Conservation (phyloP, 2,797 vertebrate species). For the Phataginus tetradactyla region DNA sequence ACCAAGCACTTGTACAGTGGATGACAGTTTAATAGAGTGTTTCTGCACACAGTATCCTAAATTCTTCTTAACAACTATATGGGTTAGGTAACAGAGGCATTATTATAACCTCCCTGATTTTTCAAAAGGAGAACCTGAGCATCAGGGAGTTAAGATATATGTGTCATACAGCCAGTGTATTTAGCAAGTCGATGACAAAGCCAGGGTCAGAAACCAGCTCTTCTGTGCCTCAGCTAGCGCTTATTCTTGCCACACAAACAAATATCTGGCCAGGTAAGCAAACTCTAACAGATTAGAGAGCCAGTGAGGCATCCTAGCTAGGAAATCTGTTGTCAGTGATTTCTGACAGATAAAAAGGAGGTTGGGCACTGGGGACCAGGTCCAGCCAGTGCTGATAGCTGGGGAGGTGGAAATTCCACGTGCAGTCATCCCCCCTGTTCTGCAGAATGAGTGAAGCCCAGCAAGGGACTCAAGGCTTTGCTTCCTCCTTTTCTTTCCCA, state of each 20-base stretch:
- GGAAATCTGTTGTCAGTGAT: not conserved
- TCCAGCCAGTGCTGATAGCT: not conserved
- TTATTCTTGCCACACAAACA: not conserved
- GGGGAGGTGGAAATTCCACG: not conserved
- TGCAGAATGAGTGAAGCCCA: not conserved
- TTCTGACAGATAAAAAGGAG: not conserved
- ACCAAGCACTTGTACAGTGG: not conserved
- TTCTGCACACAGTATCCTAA: not conserved
- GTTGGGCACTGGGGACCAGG: not conserved
- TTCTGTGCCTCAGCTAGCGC: not conserved
- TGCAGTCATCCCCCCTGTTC: not conserved
- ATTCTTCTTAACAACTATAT: not conserved
- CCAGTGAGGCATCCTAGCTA: not conserved
- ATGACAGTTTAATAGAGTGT: not conserved
- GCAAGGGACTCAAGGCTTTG: not conserved
- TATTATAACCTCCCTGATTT: not conserved
- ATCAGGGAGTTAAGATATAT: not conserved
- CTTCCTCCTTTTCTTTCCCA: not conserved
- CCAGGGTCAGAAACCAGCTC: not conserved
- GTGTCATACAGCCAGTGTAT: not conserved
- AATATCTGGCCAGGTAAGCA: not conserved
- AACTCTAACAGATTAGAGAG: not conserved
- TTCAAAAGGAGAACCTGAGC: not conserved
- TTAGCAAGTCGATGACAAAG: not conserved
- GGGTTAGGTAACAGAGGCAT: not conserved